Evolutionary conservation across 2,797 vertebrate genomes (phyloP).

Genomic region (Lepilemur septentrionalis): DNA sequence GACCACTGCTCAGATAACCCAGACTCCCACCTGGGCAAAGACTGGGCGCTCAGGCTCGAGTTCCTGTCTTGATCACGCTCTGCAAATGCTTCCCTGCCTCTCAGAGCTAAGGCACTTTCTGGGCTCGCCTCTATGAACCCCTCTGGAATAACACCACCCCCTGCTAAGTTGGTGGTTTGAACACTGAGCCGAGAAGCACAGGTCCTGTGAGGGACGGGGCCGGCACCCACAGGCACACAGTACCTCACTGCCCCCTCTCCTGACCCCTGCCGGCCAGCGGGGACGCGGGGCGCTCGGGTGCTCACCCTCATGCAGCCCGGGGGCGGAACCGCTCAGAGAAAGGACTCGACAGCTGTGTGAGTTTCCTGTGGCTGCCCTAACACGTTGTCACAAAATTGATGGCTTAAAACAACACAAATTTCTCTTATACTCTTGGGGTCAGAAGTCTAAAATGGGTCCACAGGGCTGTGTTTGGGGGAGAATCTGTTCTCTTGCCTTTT

Average conservation of each 20-base stretch:
- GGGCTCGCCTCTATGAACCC: neutral
- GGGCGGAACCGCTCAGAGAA: neutral
- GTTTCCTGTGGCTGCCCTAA: neutral
- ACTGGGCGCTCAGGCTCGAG: neutral
- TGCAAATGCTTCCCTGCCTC: neutral
- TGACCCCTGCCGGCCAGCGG: neutral
- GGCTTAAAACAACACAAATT: neutral
- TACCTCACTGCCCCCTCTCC: neutral
- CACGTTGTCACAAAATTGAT: neutral
- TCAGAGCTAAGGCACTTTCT: neutral
- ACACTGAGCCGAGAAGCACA: neutral
- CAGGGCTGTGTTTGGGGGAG: neutral
- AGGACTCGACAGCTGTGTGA: rapidly evolving
- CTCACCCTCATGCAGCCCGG: neutral
- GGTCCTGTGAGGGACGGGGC: neutral
- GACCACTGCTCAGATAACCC: neutral
- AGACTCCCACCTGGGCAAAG: neutral
- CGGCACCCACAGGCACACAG: neutral
- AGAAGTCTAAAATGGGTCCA: neutral
- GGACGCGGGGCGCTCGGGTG: neutral
- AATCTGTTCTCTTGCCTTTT: neutral
- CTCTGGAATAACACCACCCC: neutral
- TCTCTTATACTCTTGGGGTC: neutral
- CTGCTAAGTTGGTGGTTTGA: neutral
- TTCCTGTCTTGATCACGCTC: neutral